A percentile compares a stretch with the other conserved stretches of the same genome.
Evolutionary conservation across 2,888 invertebrate species (phyloP).

Genomic region (Clitarchus hookeri): DNA sequence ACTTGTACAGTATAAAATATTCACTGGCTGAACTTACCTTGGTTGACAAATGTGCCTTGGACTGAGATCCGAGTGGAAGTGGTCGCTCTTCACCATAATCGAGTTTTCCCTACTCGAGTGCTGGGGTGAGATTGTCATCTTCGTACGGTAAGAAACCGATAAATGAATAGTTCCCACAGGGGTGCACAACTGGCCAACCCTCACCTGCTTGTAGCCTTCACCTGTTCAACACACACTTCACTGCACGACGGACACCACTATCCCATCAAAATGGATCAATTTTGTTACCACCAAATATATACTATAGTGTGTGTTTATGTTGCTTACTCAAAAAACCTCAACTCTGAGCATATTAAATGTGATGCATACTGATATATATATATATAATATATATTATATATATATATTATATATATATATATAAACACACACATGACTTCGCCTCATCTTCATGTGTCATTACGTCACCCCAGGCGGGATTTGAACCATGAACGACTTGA

Average conservation of each 20-base stretch:
- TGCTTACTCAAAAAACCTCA: too few species aligned
- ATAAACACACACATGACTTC: too few species aligned
- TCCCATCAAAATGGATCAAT: constrained; percentile 80
- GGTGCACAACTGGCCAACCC: constrained; percentile 85
- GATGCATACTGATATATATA: too few species aligned
- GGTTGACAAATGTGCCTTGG: constrained; percentile 65
- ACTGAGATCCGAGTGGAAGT: constrained; percentile 78
- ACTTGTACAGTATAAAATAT: too few species aligned
- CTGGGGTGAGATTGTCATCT: constrained; percentile 88
- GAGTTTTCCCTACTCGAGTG: constrained; percentile 68
- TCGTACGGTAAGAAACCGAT: constrained; percentile 85
- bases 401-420: too few species aligned
- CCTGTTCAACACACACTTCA: constrained; percentile 80
- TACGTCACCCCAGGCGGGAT: too few species aligned
- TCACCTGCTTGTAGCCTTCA: constrained; percentile 77
- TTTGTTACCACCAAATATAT: constrained; percentile 48
- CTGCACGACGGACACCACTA: constrained; percentile 86
- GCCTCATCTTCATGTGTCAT: too few species aligned
- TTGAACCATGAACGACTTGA: too few species aligned
- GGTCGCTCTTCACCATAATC: constrained; percentile 89
- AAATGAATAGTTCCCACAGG: constrained; percentile 83
- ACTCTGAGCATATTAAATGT: too few species aligned
- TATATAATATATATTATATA: too few species aligned
- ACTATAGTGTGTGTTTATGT: too few species aligned
- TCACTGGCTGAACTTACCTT: constrained; percentile 50